Evolutionary conservation across 2,797 vertebrate species (phyloP).

Genomic region (Manis pentadactyla): DNA sequence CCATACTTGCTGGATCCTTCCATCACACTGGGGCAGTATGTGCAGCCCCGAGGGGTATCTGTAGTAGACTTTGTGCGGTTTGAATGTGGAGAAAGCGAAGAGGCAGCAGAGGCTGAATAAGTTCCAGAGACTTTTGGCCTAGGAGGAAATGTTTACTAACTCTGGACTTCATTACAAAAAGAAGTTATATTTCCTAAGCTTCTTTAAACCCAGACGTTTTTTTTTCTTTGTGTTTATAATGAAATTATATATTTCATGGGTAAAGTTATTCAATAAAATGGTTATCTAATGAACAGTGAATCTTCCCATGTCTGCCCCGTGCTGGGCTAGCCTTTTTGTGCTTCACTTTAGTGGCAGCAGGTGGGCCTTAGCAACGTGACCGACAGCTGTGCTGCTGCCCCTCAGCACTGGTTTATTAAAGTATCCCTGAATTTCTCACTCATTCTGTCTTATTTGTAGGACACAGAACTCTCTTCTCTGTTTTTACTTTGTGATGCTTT

Average conservation of each 20-base stretch:
- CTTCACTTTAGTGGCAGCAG: background rate
- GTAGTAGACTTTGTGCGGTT: constrained; percentile 94
- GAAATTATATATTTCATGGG: background rate
- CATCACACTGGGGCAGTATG: constrained; percentile 92
- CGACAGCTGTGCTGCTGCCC: background rate
- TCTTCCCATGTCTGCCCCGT: background rate
- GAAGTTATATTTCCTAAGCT: background rate
- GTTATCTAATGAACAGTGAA: background rate
- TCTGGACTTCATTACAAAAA: constrained; percentile 12
- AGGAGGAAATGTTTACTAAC: background rate
- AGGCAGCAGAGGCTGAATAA: constrained; percentile 71
- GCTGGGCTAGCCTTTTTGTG: background rate
- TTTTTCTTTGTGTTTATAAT: constrained; percentile 60
- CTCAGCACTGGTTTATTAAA: fast-evolving
- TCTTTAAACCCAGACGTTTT: constrained; percentile 37
- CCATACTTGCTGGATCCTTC: constrained; percentile 91
- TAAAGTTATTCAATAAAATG: constrained; percentile 58
- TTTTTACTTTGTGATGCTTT: background rate
- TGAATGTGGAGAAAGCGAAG: constrained; percentile 90
- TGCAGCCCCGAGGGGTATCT: constrained; percentile 87
- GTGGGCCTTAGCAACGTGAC: background rate
- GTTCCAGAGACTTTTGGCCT: background rate
- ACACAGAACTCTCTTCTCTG: background rate
- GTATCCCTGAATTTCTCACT: background rate
- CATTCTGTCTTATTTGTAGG: background rate